Evolutionary conservation across 37 sponge, comb jelly and placozoan species (phyloP), one percentile per base, ranked within the genome.

Genomic region (Geodia barretti): DNA sequence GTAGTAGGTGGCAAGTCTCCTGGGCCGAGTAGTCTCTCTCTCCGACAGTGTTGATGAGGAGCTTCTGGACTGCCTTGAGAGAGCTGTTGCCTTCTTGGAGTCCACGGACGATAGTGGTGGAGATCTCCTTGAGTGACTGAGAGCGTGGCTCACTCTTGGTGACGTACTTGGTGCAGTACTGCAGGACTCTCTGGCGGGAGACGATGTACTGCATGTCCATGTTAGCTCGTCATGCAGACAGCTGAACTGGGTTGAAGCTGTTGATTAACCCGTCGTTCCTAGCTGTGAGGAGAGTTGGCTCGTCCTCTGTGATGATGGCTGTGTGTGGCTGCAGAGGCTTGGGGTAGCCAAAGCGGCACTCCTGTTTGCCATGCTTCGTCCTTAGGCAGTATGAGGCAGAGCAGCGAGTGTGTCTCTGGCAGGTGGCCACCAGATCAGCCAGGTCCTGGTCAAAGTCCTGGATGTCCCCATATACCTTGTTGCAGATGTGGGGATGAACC

Each of bases 131-230:
- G 24, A 86, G 63, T 31, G 87, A 32, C 40, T 41, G 60, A 29
- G 87, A 86, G 4, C 80, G 25, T 26, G 80, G 64, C 47, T 79
- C 80, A 73, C 60, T 28, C 41, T 79, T 73, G 37, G 75, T 79
- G 67, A 61, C 80, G 74, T 86, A 79, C 33, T 86, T 86, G 0
- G 80, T 39, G 23, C 43, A 34, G 61, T 86, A 86, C 65, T 79
- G 23, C 21, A 78, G 40, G n/a, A 86, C 79, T 54, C 31, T 64
- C 14, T 31, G 54, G 8, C 75, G 35, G 1, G 86, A 86, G 5
- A 86, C 60, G 74, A 74, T 72, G 68, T 86, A 86, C 40, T 86
- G 79, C 80, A 86, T 77, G 72, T 79, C 87, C 33, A 86, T 80
- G 73, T 79, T 86, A n/a, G 80, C 87, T 7, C 87, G 72, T 80